Evolutionary conservation across 2,797 vertebrate species (phyloP).

Genomic region (Pitangus sulphuratus): DNA sequence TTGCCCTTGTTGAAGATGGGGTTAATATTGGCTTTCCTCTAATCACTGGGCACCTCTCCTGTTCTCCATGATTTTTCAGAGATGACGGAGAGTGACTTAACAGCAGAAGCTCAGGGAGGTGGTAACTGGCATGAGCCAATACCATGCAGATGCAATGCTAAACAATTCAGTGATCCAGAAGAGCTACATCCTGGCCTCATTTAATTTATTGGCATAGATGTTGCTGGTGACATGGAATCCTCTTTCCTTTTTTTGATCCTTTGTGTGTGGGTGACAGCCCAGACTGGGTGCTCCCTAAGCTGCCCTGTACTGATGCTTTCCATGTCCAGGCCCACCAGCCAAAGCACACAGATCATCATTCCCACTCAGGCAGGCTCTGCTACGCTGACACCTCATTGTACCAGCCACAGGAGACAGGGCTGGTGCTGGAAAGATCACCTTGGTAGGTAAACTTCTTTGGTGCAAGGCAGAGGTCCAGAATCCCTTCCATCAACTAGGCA

Average conservation of each 20-base stretch:
- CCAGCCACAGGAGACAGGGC: fast-evolving
- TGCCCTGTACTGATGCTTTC: neutral
- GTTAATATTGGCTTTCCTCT: neutral
- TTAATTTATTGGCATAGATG: neutral
- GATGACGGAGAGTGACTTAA: neutral
- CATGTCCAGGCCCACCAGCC: neutral
- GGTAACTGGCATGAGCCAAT: neutral
- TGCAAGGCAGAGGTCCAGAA: neutral
- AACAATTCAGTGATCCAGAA: neutral
- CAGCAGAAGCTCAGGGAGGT: neutral
- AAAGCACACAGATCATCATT: neutral
- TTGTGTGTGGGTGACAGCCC: neutral
- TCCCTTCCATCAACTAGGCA: neutral
- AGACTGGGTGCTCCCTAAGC: neutral
- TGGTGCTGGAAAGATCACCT: neutral
- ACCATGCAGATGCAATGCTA: neutral
- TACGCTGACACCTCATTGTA: neutral
- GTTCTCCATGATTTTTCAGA: neutral
- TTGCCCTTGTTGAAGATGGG: neutral
- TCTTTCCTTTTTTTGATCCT: neutral
- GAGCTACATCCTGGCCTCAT: neutral
- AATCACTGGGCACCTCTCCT: neutral
- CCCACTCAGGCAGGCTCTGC: neutral
- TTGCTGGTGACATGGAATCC: neutral
- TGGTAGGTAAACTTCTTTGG: neutral